Base-by-base conservation (phyloP, 1,140 invertebrate species). In the Bradynema listronoti region DNA sequence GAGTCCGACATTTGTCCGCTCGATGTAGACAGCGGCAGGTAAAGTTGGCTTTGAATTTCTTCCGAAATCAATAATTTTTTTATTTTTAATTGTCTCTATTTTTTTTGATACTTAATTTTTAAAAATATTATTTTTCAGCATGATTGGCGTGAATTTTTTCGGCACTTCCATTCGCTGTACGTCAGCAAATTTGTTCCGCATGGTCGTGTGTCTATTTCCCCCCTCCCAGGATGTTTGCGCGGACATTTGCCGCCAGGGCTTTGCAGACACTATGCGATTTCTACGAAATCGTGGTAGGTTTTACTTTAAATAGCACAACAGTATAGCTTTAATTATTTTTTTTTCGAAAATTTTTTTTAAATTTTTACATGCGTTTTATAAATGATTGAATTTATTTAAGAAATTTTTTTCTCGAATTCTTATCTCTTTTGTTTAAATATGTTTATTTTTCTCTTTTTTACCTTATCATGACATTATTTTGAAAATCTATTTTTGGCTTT, bases 1-100 rank as follows among this genome's bases (percentile, higher is more conserved):
- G 92, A 97, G 79, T 90, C 87, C 75, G 93, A 98, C 78, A 98
- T 99, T 66, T 99, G 94, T 81, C 94, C 94, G 0, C 83, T 86
- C 51, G 93, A 97, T 79, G 82, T 86, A 36, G 78, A 72, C 65
- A 72, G 60, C 72, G 68, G 58, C 72, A 78, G 65, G 56, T 63
- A 56, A 22, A 58, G n/a, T 58, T 59, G 14, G 39, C 27, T 50
- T 7, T 42, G 2, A 6, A 11, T 60, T 36, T n/a, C 14, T 34
- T 9, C 43, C 7, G 24, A 11, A 49, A 49, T 39, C 11, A 39
- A 36, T 75, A 14, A 63, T 70, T 27, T 65, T 62, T 11, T 39
- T 39, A 19, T 39, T n/a, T n/a, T n/a, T n/a, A 2, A 30, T 22
- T 27, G 7, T 45, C 11, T 45, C 43, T 22, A 45, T 4, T 11